phyloP scores from a whole-genome alignment of 2,797 vertebrate genomes.

The Acanthornis magna region DNA sequence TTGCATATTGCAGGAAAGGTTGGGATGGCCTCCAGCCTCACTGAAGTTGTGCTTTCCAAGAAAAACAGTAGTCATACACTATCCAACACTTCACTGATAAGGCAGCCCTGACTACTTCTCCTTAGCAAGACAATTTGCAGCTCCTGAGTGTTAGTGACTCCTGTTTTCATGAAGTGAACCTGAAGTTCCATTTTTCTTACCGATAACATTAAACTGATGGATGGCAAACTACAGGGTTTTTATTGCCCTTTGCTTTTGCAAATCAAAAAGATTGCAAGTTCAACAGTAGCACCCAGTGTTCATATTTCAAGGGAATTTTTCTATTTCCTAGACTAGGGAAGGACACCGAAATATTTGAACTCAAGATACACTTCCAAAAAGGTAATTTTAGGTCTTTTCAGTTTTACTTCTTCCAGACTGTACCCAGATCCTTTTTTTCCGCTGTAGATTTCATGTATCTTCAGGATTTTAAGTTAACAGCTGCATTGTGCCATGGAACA shows the following conservation, averaged over 20 bases:
- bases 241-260: background rate
- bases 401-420: background rate
- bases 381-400: background rate
- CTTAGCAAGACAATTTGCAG: background rate
- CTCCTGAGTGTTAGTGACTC: background rate
- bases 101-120: background rate
- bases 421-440: background rate
- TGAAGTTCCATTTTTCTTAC: background rate
- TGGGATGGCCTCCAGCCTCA: background rate
- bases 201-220: background rate
- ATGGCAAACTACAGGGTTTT: background rate
- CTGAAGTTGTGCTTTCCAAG: background rate
- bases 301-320: background rate
- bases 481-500: background rate
- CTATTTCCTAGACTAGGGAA: background rate
- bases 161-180: background rate
- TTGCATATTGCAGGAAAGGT: background rate
- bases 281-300: background rate
- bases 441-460: background rate
- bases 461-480: constrained; percentile 2
- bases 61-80: background rate
- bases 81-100: background rate
- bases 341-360: background rate
- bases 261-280: background rate
- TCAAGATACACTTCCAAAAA: background rate